phyloP scores from a whole-genome alignment of 1,140 invertebrate species.

The roundworm (Caenorhabditis elegans) region WBcel235 BX284604.4:750001-750500 shows the following conservation, averaged over 20 bases:
- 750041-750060: not conserved
- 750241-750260: slow-evolving; percentile 59
- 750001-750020: no score
- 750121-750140: not conserved
- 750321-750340: no score
- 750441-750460: no score
- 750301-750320: no score
- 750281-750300: slow-evolving; percentile 62
- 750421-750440: no score
- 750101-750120: not conserved
- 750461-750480: no score
- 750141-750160: not conserved
- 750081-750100: not conserved
- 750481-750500: no score
- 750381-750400: no score
- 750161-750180: no score
- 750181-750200: slow-evolving; percentile 45
- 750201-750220: slow-evolving; percentile 66
- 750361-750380: no score
- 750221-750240: slow-evolving; percentile 62
- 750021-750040: slow-evolving; percentile 26
- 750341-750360: no score
- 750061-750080: not conserved
- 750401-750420: no score
- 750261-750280: slow-evolving; percentile 64